A percentile compares a stretch with the other conserved stretches of the same genome.
Evolutionary conservation across 2,113 vertebrate genomes (phyloP).

Genomic region (Lynx canadensis): DNA sequence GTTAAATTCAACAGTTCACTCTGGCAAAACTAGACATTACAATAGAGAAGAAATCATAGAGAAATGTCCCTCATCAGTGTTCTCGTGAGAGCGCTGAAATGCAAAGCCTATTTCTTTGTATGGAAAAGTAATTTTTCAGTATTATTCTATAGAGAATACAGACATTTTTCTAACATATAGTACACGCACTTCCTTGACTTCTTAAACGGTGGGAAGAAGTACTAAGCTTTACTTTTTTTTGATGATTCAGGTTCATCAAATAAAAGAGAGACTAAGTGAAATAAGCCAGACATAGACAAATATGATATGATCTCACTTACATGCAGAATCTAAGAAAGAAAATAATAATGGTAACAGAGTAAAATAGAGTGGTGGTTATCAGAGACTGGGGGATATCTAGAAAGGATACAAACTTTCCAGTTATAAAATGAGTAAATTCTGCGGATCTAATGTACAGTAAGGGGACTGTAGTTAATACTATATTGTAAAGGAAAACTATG

Average conservation of each 20-base stretch:
- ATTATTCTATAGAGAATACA: constrained; percentile 14
- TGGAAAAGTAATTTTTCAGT: constrained; percentile 5
- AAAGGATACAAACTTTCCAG: not conserved
- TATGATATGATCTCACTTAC: not conserved
- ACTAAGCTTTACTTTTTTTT: constrained; percentile 18
- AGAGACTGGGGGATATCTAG: not conserved
- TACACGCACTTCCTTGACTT: not conserved
- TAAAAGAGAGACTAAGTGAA: not conserved
- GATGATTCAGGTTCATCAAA: not conserved
- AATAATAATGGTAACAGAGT: not conserved
- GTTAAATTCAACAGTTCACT: not conserved
- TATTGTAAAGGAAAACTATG: not conserved
- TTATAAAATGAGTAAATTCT: not conserved
- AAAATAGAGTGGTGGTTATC: not conserved
- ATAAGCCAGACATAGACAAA: constrained; percentile 27
- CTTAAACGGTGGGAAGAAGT: not conserved
- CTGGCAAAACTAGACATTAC: not conserved
- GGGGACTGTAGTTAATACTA: not conserved
- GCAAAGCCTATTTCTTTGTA: not conserved
- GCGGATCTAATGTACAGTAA: not conserved
- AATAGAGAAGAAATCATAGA: not conserved
- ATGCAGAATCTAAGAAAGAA: not conserved
- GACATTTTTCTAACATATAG: not conserved
- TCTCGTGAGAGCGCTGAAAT: not conserved
- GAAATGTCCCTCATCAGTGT: not conserved